These are phyloP conservation scores for Etheostoma spectabile DNA, from an alignment of 2,113 vertebrate species.

Conservation along the genomic window DNA sequence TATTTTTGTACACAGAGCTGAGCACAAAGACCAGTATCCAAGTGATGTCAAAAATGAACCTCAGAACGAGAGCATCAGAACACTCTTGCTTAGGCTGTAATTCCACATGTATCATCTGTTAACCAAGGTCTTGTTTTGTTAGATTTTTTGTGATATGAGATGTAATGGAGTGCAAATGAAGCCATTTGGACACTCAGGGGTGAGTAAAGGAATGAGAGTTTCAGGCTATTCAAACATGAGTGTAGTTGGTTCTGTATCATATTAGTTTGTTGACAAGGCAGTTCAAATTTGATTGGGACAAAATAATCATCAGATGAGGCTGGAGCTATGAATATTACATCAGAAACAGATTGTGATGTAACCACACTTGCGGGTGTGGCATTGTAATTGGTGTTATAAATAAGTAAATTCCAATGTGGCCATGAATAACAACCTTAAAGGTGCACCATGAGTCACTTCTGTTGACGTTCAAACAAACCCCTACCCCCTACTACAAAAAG, in stretches of 20 bases:
- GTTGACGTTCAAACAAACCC: too few species aligned
- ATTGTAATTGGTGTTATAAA: background rate
- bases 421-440: background rate
- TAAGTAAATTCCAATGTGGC: background rate
- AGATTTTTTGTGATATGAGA: conserved; percentile 33
- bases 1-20: conserved; percentile 20
- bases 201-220: conserved; percentile 16
- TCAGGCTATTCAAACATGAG: conserved; percentile 48
- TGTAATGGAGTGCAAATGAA: conserved; percentile 68
- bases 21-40: background rate
- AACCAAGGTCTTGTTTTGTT: conserved; percentile 43
- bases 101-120: conserved; percentile 15
- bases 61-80: conserved; percentile 15
- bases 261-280: conserved; percentile 58
- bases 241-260: conserved; percentile 24
- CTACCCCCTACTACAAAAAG: background rate
- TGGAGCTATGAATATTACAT: conserved; percentile 45
- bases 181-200: conserved; percentile 41
- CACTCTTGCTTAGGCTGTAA: conserved; percentile 8
- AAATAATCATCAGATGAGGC: conserved; percentile 35
- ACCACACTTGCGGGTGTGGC: background rate
- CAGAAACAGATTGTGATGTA: background rate
- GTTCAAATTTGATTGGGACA: conserved; percentile 59
- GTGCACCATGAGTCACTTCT: too few species aligned
- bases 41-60: background rate